Base-by-base conservation (phyloP, 92 coral and sea anemone genomes). In the Desmophyllum pertusum region DNA sequence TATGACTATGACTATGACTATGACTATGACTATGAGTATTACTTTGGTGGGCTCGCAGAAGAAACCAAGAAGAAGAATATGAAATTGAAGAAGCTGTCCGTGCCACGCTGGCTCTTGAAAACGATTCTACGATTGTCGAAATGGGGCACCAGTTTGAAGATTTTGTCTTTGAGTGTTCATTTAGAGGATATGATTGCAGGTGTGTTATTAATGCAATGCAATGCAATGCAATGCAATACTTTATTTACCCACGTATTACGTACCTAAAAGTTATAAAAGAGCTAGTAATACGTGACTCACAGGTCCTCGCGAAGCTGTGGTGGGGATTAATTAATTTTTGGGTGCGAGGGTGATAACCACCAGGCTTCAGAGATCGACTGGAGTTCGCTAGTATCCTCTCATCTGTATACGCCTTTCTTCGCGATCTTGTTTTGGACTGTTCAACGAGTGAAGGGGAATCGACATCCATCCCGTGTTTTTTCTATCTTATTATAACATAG, bases 131-230 rank as follows among this genome's bases (percentile, higher is more conserved):
- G 62, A 84, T 93, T 6, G 41, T 40, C 23, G 73, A 67, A 30
- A 87, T 90, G 19, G 98, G 95, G 0, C 95, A 92, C 35, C 91
- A 92, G 84, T 74, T 89, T 59, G 81, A 92, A 0, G 91, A 92
- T 46, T 79, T 92, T 33, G 85, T 92, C 27, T 55, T 88, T 23
- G 89, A 89, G 30, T 92, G 95, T 29, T 67, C 87, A 0, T 89
- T 81, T 69, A 84, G 87, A 39, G 91, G 91, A 19, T 90, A 82
- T 31, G 95, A 92, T 25, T 92, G 95, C 80, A 86, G 79, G 91
- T 84, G 19, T 3, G 59, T 15, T 15, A 0, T 18, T 8, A 15
- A 50, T 15, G 17, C 55, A 50, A 9, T 10, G 15, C 11, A 50
- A 50, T 4, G 9, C 55, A 50, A 50, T 50, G 13, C 18, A 50